A percentile compares a stretch with the other conserved stretches of the same genome.
Evolutionary conservation across 2,888 invertebrate species (phyloP).

Genomic region (Lydus trimaculatus): DNA sequence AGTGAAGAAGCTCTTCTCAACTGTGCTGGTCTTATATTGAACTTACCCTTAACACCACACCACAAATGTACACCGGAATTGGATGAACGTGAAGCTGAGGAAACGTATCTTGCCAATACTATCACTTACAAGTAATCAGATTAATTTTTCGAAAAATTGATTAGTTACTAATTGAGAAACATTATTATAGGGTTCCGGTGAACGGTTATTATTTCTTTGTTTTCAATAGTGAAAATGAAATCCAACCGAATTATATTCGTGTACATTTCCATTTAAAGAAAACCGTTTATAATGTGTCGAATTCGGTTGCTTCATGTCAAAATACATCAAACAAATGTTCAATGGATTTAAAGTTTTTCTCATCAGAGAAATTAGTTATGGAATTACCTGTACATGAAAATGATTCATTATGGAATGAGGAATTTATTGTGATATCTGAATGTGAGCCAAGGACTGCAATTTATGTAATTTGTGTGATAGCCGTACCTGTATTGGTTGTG

Average conservation of each 20-base stretch:
- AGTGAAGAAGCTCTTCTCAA: conserved; percentile 79
- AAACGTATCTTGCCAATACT: conserved; percentile 67
- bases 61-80: conserved; percentile 62
- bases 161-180: not conserved
- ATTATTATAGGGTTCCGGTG: conserved; percentile 69
- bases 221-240: conserved; percentile 82
- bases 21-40: conserved; percentile 76
- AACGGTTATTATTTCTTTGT: conserved; percentile 86
- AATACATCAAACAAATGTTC: conserved; percentile 71
- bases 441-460: conserved; percentile 77
- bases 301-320: conserved; percentile 68
- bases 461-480: conserved; percentile 72
- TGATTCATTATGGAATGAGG: conserved; percentile 76
- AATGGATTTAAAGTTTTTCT: conserved; percentile 72
- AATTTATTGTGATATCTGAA: conserved; percentile 75
- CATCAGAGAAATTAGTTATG: conserved; percentile 72
- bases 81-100: conserved; percentile 59
- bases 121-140: conserved; percentile 70
- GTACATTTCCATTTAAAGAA: conserved; percentile 75
- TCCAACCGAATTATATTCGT: conserved; percentile 73
- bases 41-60: conserved; percentile 74
- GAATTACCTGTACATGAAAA: conserved; percentile 71
- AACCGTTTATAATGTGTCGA: conserved; percentile 73
- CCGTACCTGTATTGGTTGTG: conserved; percentile 75
- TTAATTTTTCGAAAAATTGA: not conserved